Evolutionary conservation across 1,140 invertebrate species (phyloP), one percentile per base, ranked within the genome.

Genomic region (Pseudobourletiella spinata): DNA sequence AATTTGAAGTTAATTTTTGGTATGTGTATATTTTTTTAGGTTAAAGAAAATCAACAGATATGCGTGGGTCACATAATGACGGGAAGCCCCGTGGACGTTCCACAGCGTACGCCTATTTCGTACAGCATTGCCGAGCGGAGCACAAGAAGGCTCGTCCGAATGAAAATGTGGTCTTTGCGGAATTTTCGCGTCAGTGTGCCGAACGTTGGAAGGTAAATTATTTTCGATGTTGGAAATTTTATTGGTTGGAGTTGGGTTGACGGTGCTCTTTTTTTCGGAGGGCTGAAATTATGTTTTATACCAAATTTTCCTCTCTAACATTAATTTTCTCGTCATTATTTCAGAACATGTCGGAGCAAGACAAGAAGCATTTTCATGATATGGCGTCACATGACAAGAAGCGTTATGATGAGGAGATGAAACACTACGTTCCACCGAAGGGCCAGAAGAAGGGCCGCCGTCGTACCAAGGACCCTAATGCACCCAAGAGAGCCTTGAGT

Each of bases 141-240:
- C 94, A 98, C 79, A 98, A 98, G 84, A 97, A 96, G 78, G 97
- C 97, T 76, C 94, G 98, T 76, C 96, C 96, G 6, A 91, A 95
- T 74, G 96, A 99, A 76, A 91, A 90, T 76, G 95, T 99, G 26
- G 88, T 97, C 57, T 98, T 99, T 76, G 87, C 92, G 18, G 95
- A 98, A 72, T 99, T 99, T 77, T 97, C 94, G 25, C 94, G 93
- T 79, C 98, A 97, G 76, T 99, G 96, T 76, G 91, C 95, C 58
- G 90, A 96, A 76, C 86, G 95, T 78, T 99, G 96, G 96, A 99
- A 98, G 88, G 94, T 96, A 78, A 83, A 81, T 78, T 57, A 26
- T 14, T n/a, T n/a, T n/a, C n/a, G n/a, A n/a, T n/a, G n/a, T n/a
- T n/a, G n/a, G n/a, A n/a, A n/a, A n/a, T n/a, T n/a, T n/a, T n/a